Conservation (phyloP, 2,888 invertebrate genomes). For the Drosophila kanekoi region DNA sequence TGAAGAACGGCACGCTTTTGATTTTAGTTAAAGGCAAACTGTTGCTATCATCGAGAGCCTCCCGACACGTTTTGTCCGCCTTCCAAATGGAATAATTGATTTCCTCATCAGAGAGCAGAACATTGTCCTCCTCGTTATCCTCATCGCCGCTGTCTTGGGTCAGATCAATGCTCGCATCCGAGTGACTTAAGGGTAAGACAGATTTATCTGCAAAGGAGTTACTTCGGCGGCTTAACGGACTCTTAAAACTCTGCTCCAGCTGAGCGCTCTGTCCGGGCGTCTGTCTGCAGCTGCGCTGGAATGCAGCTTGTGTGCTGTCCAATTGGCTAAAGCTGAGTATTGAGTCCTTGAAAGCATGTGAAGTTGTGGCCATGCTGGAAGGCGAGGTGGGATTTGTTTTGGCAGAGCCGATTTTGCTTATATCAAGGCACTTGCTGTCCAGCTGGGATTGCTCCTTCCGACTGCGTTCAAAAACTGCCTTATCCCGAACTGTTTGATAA, state of each 20-base stretch:
- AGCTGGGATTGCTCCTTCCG: neutral
- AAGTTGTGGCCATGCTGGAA: neutral
- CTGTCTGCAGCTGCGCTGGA: conserved; percentile 44
- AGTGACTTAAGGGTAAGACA: conserved; percentile 8
- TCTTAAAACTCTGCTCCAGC: conserved; percentile 47
- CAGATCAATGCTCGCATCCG: conserved; percentile 70
- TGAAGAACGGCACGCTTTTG: conserved; percentile 49
- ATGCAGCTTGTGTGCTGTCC: conserved; percentile 35
- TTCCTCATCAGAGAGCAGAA: conserved; percentile 86
- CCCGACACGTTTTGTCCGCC: conserved; percentile 62
- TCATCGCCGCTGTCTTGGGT: conserved; percentile 60
- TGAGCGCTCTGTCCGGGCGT: conserved; percentile 14
- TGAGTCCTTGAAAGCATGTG: neutral
- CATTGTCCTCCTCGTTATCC: conserved; percentile 39
- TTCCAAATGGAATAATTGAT: conserved; percentile 87
- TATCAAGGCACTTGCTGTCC: neutral
- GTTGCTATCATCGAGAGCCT: conserved; percentile 6
- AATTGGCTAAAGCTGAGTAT: conserved; percentile 30
- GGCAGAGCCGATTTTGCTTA: neutral
- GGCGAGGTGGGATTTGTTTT: conserved; percentile 5
- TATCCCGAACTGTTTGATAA: neutral
- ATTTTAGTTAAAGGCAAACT: conserved; percentile 20
- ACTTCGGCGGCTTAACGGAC: conserved; percentile 28
- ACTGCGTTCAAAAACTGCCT: neutral
- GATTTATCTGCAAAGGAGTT: conserved; percentile 23